Base-by-base conservation (phyloP, 2,113 vertebrate genomes). In the Melanerpes aurifrons region DNA sequence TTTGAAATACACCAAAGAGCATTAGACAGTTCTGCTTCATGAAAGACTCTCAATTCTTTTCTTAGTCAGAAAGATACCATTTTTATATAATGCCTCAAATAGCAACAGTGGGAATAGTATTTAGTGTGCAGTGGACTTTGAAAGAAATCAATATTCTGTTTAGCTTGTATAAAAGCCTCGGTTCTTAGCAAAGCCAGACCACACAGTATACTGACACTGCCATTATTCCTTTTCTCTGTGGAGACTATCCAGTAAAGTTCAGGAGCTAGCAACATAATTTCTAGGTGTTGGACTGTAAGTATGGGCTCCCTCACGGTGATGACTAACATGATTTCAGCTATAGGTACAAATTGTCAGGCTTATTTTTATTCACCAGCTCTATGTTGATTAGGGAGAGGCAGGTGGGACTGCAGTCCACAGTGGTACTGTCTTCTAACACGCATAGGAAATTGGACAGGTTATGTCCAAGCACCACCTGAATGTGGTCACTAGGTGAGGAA, bases 71-170 rank as follows among this genome's bases (percentile, higher is more conserved):
- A 88, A 63, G 50, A 72, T 72, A 50, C 9, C 40, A 28, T 87
- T 93, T 96, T 92, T 69, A 72, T 89, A 74, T 84, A 66, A 50
- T 73, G 76, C 14, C 29, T 89, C 24, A 76, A 89, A 82, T 76
- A 67, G 61, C 47, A 89, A 26, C 14, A 37, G 22, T 87, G 12
- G 35, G 63, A 89, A 87, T 91, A 58, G 77, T 59, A 73, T 85
- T 92, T 80, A 72, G 37, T n/a, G 70, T 0, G 3, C 59, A 79
- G 71, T 56, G 61, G 35, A 76, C 71, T 85, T 45, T 72, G 75
- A 94, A 92, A 87, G 10, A 62, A 92, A 92, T 89, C 67, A 35
- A 73, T 95, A 67, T 67, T 70, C 25, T 80, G 85, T 89, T 89
- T 79, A 82, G 24, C n/a, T 82, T 80, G 15, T 54, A 31, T 90